These are phyloP conservation scores for Abrostola tripartita DNA, from an alignment of 2,888 invertebrate species.

Conservation along the genomic window DNA sequence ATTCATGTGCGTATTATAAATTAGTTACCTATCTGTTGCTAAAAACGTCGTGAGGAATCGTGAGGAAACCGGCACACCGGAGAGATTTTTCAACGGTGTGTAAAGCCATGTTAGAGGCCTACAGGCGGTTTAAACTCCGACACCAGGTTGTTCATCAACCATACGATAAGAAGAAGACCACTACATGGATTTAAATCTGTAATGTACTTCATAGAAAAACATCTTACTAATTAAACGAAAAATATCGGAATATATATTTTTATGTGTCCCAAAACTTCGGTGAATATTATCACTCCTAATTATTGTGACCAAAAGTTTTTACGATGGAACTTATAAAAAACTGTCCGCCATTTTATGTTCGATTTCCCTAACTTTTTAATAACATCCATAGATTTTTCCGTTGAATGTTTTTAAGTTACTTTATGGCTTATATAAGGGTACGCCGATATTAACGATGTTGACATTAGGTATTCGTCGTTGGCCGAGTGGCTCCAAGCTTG, in stretches of 20 bases:
- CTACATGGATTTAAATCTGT: no score
- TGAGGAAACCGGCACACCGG: no score
- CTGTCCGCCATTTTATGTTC: constrained; percentile 33
- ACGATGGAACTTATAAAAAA: constrained; percentile 52
- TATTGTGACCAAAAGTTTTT: constrained; percentile 47
- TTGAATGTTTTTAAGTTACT: constrained; percentile 36
- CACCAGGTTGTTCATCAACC: no score
- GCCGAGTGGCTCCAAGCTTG: no score
- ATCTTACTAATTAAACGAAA: background rate
- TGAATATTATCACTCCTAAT: constrained; percentile 49
- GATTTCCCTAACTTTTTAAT: constrained; percentile 50
- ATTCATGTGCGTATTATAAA: no score
- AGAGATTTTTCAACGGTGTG: no score
- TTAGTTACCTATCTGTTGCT: no score
- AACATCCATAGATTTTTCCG: constrained; percentile 28
- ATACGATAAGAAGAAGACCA: no score
- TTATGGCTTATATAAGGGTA: constrained; percentile 21
- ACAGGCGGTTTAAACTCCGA: no score
- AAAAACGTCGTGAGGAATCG: no score
- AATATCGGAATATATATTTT: constrained; percentile 18
- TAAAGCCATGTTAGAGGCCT: no score
- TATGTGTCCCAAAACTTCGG: constrained; percentile 44
- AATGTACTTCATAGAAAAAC: no score
- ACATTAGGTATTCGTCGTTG: background rate
- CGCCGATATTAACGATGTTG: background rate